Evolutionary conservation across 2,888 invertebrate genomes (phyloP).

Genomic region (Tipula unca): DNA sequence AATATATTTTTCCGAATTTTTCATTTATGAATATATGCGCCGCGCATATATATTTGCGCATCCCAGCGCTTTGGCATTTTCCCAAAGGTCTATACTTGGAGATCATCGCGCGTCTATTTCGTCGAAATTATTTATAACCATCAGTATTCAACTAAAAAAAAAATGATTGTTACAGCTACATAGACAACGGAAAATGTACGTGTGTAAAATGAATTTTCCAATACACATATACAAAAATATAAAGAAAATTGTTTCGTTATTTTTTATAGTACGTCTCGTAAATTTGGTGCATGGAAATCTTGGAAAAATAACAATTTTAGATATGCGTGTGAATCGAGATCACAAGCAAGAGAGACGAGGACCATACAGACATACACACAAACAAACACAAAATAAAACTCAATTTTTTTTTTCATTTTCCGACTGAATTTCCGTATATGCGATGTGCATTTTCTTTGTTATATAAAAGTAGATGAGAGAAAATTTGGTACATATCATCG

Average conservation of each 20-base stretch:
- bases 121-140: constrained; percentile 29
- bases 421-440: not conserved
- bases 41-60: constrained; percentile 33
- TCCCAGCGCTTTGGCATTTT: constrained; percentile 53
- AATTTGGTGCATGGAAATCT: not conserved
- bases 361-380: not conserved
- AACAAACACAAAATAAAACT: not conserved
- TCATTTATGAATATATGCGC: not conserved
- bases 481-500: not conserved
- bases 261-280: not conserved
- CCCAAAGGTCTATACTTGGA: constrained; percentile 87
- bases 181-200: not conserved
- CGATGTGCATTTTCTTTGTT: not conserved
- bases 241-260: not conserved
- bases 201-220: not conserved
- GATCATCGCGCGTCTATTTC: constrained; percentile 44
- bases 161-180: constrained; percentile 19
- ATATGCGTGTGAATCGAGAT: not conserved
- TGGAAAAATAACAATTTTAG: not conserved
- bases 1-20: not conserved
- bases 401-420: not conserved
- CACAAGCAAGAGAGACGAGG: not conserved
- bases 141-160: constrained; percentile 21
- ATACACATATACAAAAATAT: not conserved
- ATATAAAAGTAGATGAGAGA: not conserved